Base-by-base conservation (phyloP, 2,797 vertebrate genomes). In the Poliocrania exsul region DNA sequence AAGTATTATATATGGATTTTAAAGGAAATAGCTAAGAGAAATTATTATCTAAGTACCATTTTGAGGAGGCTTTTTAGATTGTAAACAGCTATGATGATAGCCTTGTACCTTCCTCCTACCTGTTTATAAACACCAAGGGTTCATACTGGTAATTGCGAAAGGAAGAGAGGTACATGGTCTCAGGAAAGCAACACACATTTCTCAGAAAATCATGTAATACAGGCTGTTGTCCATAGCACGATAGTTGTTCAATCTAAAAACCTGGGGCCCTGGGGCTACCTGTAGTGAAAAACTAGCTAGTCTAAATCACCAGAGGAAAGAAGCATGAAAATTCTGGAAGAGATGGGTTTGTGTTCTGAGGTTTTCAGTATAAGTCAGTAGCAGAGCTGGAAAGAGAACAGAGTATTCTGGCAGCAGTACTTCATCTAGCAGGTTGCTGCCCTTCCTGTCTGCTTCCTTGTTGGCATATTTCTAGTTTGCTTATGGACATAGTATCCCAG, bases 1-100 rank as follows among this genome's bases (percentile, higher is more conserved):
- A 90, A 89, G 75, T 80, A 88, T 84, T 94, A 87, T 20, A 40
- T 42, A 57, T 54, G 54, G 94, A 81, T 97, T 92, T 90, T 40
- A 42, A 86, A 95, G 91, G 79, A 89, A 95, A 95, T 40, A 50
- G n/a, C 4, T 86, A 86, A 75, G 64, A 92, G 35, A 74, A 91
- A 29, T 89, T 75, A 85, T 81, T 79, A 79, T 79, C 83, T 77
- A 75, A 89, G 61, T 92, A 80, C 40, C 38, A 81, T 93, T 90
- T 60, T 89, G 72, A 93, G 84, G 90, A 44, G 44, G 62, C 74
- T 95, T 90, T 93, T 92, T 92, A 95, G 49, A 61, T 1, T 37
- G 54, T 81, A 80, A 93, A 64, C 58, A 94, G 72, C 79, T 82
- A 56, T 61, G 73, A 92, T 75, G 75, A 94, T 67, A 86, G 72